Evolutionary conservation across 1,140 invertebrate species (phyloP).

Genomic region (Pseudomyrmex flavicornis): DNA sequence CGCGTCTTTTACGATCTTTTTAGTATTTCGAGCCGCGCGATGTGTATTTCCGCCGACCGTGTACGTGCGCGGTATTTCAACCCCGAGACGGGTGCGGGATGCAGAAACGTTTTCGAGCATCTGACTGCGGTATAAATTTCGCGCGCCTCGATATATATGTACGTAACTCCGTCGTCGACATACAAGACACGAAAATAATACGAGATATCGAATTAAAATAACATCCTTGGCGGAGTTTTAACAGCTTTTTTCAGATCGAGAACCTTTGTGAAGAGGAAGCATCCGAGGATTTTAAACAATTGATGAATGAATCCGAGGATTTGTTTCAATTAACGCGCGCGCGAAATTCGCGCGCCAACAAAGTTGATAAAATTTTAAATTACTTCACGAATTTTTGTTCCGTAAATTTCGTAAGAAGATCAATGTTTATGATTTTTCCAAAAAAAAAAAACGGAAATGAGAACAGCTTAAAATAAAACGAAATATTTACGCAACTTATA

Average conservation of each 20-base stretch:
- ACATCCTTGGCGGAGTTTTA: not conserved
- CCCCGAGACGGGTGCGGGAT: not conserved
- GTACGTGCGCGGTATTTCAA: not conserved
- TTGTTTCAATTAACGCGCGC: not conserved
- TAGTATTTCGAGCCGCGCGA: not conserved
- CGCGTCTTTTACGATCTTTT: slow-evolving; percentile 22
- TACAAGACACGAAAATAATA: not conserved
- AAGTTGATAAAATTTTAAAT: too few species aligned
- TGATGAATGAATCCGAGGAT: not conserved
- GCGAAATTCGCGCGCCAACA: too few species aligned
- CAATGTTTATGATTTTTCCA: too few species aligned
- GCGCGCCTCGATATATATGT: not conserved
- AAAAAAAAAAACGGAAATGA: too few species aligned
- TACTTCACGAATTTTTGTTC: too few species aligned
- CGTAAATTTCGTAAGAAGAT: too few species aligned
- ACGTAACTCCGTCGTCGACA: not conserved
- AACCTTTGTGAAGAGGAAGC: not conserved
- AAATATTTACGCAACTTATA: too few species aligned
- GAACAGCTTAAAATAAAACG: too few species aligned
- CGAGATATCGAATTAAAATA: not conserved
- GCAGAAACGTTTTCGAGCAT: not conserved
- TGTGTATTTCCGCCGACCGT: not conserved
- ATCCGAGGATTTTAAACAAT: not conserved
- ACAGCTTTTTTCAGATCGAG: too few species aligned
- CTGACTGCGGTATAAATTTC: not conserved